Evolutionary conservation across 2,113 vertebrate species (phyloP), one percentile per base, ranked within the genome.

Genomic region (Xyrauchen texanus): DNA sequence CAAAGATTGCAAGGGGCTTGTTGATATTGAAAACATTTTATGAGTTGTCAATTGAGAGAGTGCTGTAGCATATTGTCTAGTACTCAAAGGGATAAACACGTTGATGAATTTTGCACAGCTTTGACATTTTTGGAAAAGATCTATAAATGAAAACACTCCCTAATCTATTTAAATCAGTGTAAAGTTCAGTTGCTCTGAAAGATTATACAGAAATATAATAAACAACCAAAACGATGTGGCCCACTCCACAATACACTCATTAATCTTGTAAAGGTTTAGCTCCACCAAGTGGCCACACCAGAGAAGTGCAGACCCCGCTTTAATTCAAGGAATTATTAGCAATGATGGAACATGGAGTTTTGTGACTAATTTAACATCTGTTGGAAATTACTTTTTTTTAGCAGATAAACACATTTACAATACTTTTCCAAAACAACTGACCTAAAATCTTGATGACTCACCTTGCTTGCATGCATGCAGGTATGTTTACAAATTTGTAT

Each of bases 281-380:
- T 44, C 91, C 92, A 86, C 80, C 88, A 12, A 73, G 89, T 89
- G 91, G 88, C 6, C 2, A 21, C 8, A 4, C 2, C 5, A 53
- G 2, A 61, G 57, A 34, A 73, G 10, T 66, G 49, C 45, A 71
- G 9, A 6, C 44, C 0, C 21, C 7, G 7, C 9, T 49, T 55
- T 49, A 8, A 7, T 49, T 2, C 5, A 49, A 49, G 5, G 6
- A 7, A 65, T 12, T 45, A 65, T 65, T 11, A n/a, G 34, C 44
- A 12, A 4, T 13, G 12, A 3, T 44, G 34, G 47, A 49, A 34
- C 21, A 1, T 34, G 21, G 21, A 3, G 21, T 34, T 34, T 34
- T 34, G 21, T 34, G 21, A 3, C 21, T 34, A 34, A 34, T 34
- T 34, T 34, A 34, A 34, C 21, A 34, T 34, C 21, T 34, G 21